Conservation (phyloP, 2,797 vertebrate species). For the Muraenolepis orangiensis region DNA sequence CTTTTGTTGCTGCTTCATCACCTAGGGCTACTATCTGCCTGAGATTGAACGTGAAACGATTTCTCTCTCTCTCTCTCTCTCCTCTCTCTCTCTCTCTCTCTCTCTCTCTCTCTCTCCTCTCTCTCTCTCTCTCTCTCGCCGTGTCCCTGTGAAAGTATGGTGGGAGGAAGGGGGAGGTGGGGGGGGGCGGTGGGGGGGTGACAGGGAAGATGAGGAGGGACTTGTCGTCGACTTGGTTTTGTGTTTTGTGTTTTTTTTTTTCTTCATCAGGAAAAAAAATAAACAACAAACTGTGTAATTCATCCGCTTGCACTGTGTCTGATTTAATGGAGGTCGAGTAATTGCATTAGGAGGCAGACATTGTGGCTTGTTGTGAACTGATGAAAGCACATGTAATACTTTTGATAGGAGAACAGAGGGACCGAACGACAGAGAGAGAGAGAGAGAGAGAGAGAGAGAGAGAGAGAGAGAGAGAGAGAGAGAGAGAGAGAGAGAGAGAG, state of each 20-base stretch:
- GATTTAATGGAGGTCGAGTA: constrained; percentile 74
- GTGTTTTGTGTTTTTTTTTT: background rate
- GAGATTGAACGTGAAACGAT: constrained; percentile 74
- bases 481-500: constrained; percentile 45
- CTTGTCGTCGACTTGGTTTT: constrained; percentile 66
- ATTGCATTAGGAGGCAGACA: constrained; percentile 75
- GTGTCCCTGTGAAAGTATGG: background rate
- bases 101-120: constrained; percentile 6
- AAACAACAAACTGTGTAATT: constrained; percentile 60
- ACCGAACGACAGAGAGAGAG: constrained; percentile 42
- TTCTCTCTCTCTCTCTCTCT: constrained; percentile 70
- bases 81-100: constrained; percentile 32
- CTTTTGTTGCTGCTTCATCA: constrained; percentile 65
- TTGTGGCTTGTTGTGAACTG: constrained; percentile 74
- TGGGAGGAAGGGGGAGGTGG: too few species aligned
- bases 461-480: constrained; percentile 44
- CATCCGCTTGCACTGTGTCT: constrained; percentile 73
- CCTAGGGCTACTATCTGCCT: constrained; percentile 77
- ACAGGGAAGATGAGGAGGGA: constrained; percentile 50
- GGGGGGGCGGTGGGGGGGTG: background rate
- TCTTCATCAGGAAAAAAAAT: constrained; percentile 61
- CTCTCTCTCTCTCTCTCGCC: constrained; percentile 18
- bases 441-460: constrained; percentile 51
- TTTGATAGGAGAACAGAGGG: constrained; percentile 67
- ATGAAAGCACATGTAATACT: constrained; percentile 77